Evolutionary conservation across 2,113 vertebrate species (phyloP).

Genomic region (Prinia subflava): DNA sequence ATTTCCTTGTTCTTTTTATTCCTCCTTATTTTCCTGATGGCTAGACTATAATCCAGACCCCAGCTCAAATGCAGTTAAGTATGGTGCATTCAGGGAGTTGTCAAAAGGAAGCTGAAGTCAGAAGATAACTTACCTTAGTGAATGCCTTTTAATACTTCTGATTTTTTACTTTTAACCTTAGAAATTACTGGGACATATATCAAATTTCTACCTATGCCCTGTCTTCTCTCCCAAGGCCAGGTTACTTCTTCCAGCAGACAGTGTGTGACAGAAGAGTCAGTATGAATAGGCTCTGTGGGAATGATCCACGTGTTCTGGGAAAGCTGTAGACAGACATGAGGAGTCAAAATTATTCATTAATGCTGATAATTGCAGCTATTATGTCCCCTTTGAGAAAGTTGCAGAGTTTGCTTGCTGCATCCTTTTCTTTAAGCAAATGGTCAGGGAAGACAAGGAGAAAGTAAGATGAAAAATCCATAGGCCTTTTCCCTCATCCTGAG

Average conservation of each 20-base stretch:
- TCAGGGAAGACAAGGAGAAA: neutral
- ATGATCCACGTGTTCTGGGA: neutral
- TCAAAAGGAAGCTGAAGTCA: neutral
- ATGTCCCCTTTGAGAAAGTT: neutral
- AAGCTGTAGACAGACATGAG: neutral
- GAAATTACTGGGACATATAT: neutral
- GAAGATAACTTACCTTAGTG: neutral
- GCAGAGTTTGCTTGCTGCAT: neutral
- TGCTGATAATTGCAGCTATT: neutral
- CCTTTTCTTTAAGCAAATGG: neutral
- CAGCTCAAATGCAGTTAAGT: neutral
- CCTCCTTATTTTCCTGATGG: neutral
- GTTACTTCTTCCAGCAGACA: neutral
- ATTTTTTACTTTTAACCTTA: neutral
- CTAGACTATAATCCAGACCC: neutral
- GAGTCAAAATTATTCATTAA: neutral
- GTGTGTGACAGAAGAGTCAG: neutral
- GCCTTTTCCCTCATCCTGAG: neutral
- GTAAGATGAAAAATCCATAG: neutral
- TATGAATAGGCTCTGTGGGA: neutral
- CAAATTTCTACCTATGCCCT: neutral
- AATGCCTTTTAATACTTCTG: neutral
- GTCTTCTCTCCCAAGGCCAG: neutral
- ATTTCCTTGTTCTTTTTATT: neutral
- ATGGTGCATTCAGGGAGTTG: neutral